phyloP scores from a whole-genome alignment of 1,140 invertebrate species.

The Leptonema lineaticorne region DNA sequence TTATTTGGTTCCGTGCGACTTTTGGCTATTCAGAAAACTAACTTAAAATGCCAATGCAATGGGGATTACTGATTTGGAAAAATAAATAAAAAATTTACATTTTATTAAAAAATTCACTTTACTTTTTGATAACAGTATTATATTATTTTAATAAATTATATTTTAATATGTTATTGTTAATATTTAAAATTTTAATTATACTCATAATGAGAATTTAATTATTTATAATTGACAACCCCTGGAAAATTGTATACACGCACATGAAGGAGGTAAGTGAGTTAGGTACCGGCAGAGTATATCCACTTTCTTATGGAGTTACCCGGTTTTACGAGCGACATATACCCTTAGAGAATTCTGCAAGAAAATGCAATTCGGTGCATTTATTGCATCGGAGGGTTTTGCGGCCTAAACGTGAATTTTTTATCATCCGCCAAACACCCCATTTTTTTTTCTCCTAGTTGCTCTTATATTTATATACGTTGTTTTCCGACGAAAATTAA shows the following conservation, averaged over 20 bases:
- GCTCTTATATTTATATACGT: no score
- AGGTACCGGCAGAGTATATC: constrained; percentile 16
- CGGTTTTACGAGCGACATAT: constrained; percentile 19
- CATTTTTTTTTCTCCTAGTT: no score
- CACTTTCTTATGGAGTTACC: constrained; percentile 27
- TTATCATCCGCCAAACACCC: constrained; percentile 15
- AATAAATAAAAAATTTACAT: no score
- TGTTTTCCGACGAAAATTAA: neutral
- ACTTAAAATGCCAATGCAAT: no score
- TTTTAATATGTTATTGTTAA: no score
- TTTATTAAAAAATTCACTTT: no score
- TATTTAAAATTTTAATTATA: no score
- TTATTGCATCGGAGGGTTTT: constrained; percentile 25
- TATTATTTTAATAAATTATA: no score
- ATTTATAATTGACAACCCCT: neutral
- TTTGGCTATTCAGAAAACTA: no score
- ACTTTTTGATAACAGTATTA: no score
- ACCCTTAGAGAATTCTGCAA: constrained; percentile 24
- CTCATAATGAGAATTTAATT: neutral
- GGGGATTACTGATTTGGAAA: no score
- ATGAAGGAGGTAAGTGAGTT: constrained; percentile 19
- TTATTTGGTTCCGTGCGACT: no score
- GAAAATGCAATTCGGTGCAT: constrained; percentile 32
- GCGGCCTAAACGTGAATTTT: constrained; percentile 20
- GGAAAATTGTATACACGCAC: constrained; percentile 17